Evolutionary conservation across 2,113 vertebrate genomes (phyloP).

Genomic region (Synodontis membranacea): DNA sequence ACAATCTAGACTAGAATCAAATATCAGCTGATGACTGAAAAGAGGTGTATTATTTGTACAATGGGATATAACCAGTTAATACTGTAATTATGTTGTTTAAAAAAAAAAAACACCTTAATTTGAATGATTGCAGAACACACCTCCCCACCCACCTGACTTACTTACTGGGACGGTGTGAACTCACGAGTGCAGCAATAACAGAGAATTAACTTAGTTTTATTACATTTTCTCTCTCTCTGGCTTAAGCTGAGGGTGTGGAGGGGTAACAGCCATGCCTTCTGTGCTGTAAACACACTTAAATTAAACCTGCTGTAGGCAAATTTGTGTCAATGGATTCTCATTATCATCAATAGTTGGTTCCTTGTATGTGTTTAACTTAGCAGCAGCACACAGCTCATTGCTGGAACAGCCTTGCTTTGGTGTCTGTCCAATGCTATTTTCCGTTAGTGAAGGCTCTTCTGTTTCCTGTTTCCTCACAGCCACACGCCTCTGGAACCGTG

Average conservation of each 20-base stretch:
- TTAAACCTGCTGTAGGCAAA: not conserved
- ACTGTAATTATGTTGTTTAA: not conserved
- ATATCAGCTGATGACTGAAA: not conserved
- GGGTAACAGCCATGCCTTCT: not conserved
- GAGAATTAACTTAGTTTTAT: not conserved
- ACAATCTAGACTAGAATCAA: not conserved
- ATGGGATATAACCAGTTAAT: not conserved
- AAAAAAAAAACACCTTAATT: not conserved
- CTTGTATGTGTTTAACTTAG: not conserved
- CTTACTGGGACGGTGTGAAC: not conserved
- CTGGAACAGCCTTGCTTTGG: not conserved
- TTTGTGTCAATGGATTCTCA: not conserved
- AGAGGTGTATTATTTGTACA: not conserved
- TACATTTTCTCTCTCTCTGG: not conserved
- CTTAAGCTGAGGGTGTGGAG: not conserved
- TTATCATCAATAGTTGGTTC: not conserved
- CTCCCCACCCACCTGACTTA: not conserved
- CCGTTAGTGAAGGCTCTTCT: not conserved
- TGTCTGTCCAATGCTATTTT: not conserved
- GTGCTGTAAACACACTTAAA: not conserved
- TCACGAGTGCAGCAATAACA: not conserved
- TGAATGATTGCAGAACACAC: not conserved
- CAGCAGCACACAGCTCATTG: not conserved
- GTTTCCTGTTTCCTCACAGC: not conserved
- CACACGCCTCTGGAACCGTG: not conserved